Evolutionary conservation across 2,797 vertebrate species (phyloP).

Genomic region (Microtus californicus): DNA sequence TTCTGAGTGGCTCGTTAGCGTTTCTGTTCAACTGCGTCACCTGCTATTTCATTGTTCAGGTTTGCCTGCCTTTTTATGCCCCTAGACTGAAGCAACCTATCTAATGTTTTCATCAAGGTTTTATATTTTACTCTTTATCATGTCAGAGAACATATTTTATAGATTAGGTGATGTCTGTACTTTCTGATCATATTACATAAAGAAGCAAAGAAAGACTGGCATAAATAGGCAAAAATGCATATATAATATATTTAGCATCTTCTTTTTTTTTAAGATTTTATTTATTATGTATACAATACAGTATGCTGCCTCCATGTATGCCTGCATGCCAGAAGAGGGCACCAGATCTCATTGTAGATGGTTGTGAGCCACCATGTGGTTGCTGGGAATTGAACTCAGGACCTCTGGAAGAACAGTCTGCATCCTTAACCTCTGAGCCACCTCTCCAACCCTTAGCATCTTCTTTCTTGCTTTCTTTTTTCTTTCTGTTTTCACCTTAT

Average conservation of each 20-base stretch:
- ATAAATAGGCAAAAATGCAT: not conserved
- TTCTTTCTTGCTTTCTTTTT: not conserved
- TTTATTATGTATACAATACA: no score
- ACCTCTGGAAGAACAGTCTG: no score
- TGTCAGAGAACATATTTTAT: not conserved
- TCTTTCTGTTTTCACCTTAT: not conserved
- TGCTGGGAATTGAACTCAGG: no score
- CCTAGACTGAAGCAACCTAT: not conserved
- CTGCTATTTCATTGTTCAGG: not conserved
- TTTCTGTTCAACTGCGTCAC: not conserved
- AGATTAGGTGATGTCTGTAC: not conserved
- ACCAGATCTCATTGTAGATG: no score
- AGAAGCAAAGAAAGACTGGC: not conserved
- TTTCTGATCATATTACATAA: not conserved
- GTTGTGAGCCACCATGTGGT: no score
- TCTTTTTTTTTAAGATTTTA: no score
- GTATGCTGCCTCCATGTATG: no score
- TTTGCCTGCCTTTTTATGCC: not conserved
- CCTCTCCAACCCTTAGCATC: no score
- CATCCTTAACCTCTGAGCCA: no score
- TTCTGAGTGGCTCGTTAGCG: not conserved
- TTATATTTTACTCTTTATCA: slow-evolving; percentile 32
- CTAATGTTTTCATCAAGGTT: not conserved
- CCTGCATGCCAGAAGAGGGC: no score
- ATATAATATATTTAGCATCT: not conserved